phyloP scores from a whole-genome alignment of 2,888 invertebrate genomes.

The Callosobruchus maculatus region DNA sequence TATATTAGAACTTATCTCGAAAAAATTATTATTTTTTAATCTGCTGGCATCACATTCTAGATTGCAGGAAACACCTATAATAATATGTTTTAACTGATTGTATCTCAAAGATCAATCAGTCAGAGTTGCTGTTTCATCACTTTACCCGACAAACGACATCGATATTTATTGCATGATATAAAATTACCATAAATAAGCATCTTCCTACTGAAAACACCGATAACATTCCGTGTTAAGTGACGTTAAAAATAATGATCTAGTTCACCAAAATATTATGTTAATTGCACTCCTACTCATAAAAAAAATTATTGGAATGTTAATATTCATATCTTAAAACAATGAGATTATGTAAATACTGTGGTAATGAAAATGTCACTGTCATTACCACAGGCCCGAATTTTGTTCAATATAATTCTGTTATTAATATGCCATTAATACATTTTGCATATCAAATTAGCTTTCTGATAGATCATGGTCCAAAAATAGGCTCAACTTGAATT shows the following conservation, averaged over 20 bases:
- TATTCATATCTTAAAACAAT: neutral
- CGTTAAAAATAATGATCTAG: neutral
- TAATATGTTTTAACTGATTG: too few species aligned
- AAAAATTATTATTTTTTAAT: too few species aligned
- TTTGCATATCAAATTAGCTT: neutral
- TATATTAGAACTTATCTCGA: too few species aligned
- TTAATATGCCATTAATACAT: neutral
- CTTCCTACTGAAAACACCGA: too few species aligned
- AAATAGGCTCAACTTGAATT: neutral
- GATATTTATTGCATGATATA: too few species aligned
- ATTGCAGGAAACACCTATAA: too few species aligned
- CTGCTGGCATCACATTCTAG: too few species aligned
- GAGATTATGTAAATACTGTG: neutral
- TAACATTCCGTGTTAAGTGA: neutral
- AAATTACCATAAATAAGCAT: too few species aligned
- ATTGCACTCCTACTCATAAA: neutral
- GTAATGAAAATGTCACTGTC: neutral
- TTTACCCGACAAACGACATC: too few species aligned
- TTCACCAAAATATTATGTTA: neutral
- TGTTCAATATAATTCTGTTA: neutral
- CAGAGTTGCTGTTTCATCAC: too few species aligned
- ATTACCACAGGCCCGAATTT: neutral
- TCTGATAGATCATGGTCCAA: neutral
- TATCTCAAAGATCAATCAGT: too few species aligned
- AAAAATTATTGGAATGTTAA: neutral